Conservation (phyloP, 2,888 invertebrate genomes). For the Bedellia somnulentella region DNA sequence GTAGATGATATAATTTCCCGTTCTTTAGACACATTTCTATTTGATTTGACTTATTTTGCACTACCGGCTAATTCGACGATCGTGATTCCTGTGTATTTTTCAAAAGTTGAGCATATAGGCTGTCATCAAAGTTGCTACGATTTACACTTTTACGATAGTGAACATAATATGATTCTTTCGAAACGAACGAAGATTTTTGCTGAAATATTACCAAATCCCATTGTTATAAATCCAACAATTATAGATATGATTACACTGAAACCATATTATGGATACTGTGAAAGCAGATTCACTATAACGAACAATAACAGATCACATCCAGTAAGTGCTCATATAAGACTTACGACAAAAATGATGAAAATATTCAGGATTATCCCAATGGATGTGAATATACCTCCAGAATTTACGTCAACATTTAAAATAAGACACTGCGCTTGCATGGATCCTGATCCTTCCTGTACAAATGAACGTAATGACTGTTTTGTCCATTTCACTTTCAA, state of each 20-base stretch:
- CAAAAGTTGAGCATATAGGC: conserved; percentile 29
- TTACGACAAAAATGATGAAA: conserved; percentile 30
- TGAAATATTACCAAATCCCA: conserved; percentile 32
- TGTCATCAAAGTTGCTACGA: conserved; percentile 32
- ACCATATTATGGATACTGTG: conserved; percentile 24
- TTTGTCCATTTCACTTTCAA: conserved; percentile 34
- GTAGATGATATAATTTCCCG: conserved; percentile 20
- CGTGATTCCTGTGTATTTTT: conserved; percentile 23
- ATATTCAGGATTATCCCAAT: conserved; percentile 28
- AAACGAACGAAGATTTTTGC: conserved; percentile 27
- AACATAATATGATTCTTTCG: conserved; percentile 17
- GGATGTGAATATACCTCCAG: conserved; percentile 18
- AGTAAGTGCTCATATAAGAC: conserved; percentile 25
- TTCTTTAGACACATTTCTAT: conserved; percentile 28
- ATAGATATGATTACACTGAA: conserved; percentile 32
- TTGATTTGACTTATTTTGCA: conserved; percentile 22
- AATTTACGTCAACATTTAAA: conserved; percentile 15
- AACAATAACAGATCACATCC: conserved; percentile 26
- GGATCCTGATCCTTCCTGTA: conserved; percentile 2
- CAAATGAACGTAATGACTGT: conserved; percentile 15
- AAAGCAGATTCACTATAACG: conserved; percentile 22
- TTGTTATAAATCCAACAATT: conserved; percentile 25
- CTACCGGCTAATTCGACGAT: conserved; percentile 18
- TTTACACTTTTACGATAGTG: conserved; percentile 21
- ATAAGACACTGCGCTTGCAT: conserved; percentile 25